Evolutionary conservation across 2,797 vertebrate species (phyloP), one percentile per base, ranked within the genome.

Genomic region (Arrhamphus sclerolepis): DNA sequence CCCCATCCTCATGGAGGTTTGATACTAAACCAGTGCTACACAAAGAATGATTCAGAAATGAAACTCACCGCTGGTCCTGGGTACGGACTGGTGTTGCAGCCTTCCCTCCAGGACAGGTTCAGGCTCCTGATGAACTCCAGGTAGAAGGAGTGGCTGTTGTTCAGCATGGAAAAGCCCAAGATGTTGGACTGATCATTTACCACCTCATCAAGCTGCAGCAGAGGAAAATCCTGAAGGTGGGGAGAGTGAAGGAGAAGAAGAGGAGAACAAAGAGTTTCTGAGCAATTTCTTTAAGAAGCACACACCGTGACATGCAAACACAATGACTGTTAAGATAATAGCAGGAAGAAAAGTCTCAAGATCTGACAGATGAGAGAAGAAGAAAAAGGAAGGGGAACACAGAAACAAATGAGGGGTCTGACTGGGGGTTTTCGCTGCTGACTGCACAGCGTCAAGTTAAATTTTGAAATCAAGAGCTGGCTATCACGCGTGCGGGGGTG

Each of bases 161-260:
- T 94, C 48, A 95, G 92, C 94, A 97, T 94, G 66, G 96, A 96
- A 89, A 97, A 96, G 17, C 95, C 95, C 65, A 97, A 70, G 0
- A 97, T 93, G 51, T 94, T 95, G 68, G 94, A 93, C 47, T 95
- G 91, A 3, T 94, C 92, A 6, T 89, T 92, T 48, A 95, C 92
- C 6, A 96, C 90, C 0, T 93, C 84, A 0, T 94, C 94, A 80
- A 97, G 75, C 19, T 90, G 91, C 16, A 97, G 87, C 68, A 95
- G 91, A 0, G 95, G 94, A 71, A 96, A 97, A 73, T 96, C 95
- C 96, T 96, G 70, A 85, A 39, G 6, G 11, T n/a, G 44, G 10
- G 28, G 8, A 21, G 24, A 21, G 5, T 6, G 18, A 26, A 34
- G 18, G 57, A 28, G 14, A 10, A 46, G 44, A 41, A 28, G 26